These are phyloP conservation scores for Aurelia sp. DNA, from an alignment of 30 jellyfish, hydroid and myxozoan genomes.

Conservation along the genomic window DNA sequence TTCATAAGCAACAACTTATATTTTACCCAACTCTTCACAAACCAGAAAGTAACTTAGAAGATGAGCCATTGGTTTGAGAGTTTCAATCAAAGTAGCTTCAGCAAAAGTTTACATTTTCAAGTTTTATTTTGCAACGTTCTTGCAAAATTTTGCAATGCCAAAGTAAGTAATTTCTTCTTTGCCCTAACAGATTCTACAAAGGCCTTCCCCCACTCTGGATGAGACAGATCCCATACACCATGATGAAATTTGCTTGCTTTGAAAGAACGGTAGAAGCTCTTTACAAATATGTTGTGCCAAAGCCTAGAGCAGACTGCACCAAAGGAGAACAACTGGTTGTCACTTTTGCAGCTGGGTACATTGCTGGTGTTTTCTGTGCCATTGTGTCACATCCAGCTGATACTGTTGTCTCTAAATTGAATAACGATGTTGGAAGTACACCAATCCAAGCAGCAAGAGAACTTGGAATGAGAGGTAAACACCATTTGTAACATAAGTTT, in stretches of 20 bases:
- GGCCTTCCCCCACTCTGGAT: slow-evolving; percentile 99
- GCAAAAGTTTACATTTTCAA: no score
- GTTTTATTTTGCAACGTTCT: no score
- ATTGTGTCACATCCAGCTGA: slow-evolving; percentile 99
- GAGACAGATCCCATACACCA: slow-evolving; percentile 99
- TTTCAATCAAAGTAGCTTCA: no score
- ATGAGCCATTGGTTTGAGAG: no score
- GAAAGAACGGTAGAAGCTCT: slow-evolving; percentile 97
- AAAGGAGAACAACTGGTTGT: slow-evolving; percentile 96
- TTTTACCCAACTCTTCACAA: no score
- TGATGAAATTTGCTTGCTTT: slow-evolving; percentile 99
- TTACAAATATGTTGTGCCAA: slow-evolving; percentile 95
- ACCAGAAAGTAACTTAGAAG: no score
- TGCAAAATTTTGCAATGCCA: no score
- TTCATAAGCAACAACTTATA: no score
- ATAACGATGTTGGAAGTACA: slow-evolving; percentile 96
- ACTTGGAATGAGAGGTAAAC: slow-evolving; percentile 96
- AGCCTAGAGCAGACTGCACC: slow-evolving; percentile 97
- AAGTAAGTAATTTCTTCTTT: no score
- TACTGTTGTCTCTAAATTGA: slow-evolving; percentile 96
- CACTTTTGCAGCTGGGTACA: slow-evolving; percentile 98
- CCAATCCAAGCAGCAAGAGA: slow-evolving; percentile 98
- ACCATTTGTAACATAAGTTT: no score
- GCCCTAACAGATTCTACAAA: slow-evolving; percentile 82
- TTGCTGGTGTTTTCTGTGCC: slow-evolving; percentile 99